Percentiles rank a stretch among this genome's conserved stretches.
Conservation (phyloP, 2,113 vertebrate genomes). For the Apus apus region DNA sequence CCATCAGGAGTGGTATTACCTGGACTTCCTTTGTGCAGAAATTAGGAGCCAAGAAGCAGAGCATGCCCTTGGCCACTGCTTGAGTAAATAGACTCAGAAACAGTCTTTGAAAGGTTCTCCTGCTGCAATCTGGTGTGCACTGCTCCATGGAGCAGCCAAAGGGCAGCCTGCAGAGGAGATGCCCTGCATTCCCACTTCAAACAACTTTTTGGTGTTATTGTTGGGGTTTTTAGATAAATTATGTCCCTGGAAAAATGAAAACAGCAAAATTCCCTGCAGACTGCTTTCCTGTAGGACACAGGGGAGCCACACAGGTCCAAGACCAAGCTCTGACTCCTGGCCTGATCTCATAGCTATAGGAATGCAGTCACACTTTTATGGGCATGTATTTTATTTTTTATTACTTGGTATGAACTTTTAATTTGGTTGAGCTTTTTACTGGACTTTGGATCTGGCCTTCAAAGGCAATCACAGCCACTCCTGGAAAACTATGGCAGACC, state of each 20-base stretch:
- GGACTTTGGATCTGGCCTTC: neutral
- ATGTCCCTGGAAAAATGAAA: neutral
- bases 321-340: neutral
- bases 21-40: no score
- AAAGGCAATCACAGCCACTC: neutral
- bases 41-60: no score
- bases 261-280: neutral
- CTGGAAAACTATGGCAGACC: neutral
- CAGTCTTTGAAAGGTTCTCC: no score
- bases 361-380: neutral
- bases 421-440: neutral
- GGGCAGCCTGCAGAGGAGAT: no score
- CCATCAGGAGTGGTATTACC: no score
- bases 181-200: neutral
- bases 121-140: no score
- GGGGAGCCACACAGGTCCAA: neutral
- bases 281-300: neutral
- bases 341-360: neutral
- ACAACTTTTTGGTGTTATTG: no score
- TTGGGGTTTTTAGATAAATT: neutral
- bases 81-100: no score
- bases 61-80: no score
- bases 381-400: neutral
- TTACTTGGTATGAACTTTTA: neutral
- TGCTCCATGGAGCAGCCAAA: no score